These are phyloP conservation scores for Helicoverpa zea DNA, from an alignment of 1,140 invertebrate species.

Conservation along the genomic window DNA sequence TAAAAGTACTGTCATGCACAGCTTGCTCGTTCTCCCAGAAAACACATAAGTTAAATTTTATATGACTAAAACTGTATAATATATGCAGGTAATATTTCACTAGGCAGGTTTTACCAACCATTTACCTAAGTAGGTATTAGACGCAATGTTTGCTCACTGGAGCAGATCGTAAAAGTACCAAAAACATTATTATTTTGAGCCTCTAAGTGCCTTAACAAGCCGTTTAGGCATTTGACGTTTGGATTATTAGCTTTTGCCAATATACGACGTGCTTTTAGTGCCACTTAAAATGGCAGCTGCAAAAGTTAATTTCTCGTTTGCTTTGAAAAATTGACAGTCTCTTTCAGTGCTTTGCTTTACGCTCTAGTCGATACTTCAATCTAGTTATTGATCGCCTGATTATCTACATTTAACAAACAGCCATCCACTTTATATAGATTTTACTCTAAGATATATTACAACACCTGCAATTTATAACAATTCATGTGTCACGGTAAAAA, in stretches of 20 bases:
- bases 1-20: constrained; percentile 45
- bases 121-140: constrained; percentile 20
- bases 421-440: too few relatives aligned
- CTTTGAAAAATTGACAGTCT: too few relatives aligned
- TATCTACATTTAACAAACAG: too few relatives aligned
- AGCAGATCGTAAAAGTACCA: neutral
- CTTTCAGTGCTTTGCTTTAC: too few relatives aligned
- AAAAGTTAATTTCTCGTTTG: neutral
- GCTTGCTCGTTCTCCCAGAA: constrained; percentile 25
- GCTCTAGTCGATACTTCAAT: too few relatives aligned
- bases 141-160: neutral
- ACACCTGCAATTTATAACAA: too few relatives aligned
- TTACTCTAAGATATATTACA: too few relatives aligned
- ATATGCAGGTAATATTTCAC: constrained; percentile 38
- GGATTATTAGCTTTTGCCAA: neutral
- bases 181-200: neutral
- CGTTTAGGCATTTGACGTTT: neutral
- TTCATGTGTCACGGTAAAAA: too few relatives aligned
- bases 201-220: neutral
- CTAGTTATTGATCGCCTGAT: too few relatives aligned
- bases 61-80: constrained; percentile 36
- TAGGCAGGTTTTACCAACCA: neutral
- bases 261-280: neutral
- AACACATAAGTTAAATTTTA: constrained; percentile 43
- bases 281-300: neutral